Base-by-base conservation (phyloP, 1,140 invertebrate species). In the Mamestra configurata region DNA sequence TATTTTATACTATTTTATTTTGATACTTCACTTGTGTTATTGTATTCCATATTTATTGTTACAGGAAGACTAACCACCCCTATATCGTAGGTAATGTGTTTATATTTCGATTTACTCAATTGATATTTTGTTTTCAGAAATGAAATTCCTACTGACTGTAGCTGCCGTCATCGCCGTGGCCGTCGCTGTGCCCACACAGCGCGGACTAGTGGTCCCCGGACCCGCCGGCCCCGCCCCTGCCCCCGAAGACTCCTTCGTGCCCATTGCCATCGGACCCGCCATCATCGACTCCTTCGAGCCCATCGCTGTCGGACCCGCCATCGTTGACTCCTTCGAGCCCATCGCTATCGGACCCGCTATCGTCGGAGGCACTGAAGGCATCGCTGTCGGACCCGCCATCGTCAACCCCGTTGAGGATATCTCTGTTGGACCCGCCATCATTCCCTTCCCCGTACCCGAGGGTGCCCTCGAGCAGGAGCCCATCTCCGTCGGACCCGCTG, bases 101-200 rank as follows among this genome's bases (percentile, higher is more conserved):
- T 31, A 31, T 5, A 1, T 31, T 3, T 5, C 27, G 27, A 31
- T 22, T 53, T 15, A 27, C 35, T 24, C 13, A 18, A 46, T 0
- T 71, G 20, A 24, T 61, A 0, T 55, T 71, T 68, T 31, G 5
- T 77, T 77, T 35, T 0, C 53, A 80, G 70, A 83, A 75, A 88
- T 89, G 87, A 85, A 85, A 85, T 84, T 86, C 79, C 64, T 87
- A 18, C 46, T 85, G 27, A 64, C 79, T 51, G 59, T 84, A 27
- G 79, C 80, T 61, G 84, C 88, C 59, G 49, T 89, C 37, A 75
- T 89, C 49, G 84, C 86, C 59, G 82, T 88, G 70, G 88, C 85
- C 57, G 88, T 87, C 77, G 79, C 82, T 20, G 82, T 8, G 4
- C 86, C 84, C n/a, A 81, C 80, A n/a, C 76, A 72, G 37, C 79